Evolutionary conservation across 2,888 invertebrate species (phyloP), one percentile per base, ranked within the genome.

Genomic region (Chloromyia formosa): DNA sequence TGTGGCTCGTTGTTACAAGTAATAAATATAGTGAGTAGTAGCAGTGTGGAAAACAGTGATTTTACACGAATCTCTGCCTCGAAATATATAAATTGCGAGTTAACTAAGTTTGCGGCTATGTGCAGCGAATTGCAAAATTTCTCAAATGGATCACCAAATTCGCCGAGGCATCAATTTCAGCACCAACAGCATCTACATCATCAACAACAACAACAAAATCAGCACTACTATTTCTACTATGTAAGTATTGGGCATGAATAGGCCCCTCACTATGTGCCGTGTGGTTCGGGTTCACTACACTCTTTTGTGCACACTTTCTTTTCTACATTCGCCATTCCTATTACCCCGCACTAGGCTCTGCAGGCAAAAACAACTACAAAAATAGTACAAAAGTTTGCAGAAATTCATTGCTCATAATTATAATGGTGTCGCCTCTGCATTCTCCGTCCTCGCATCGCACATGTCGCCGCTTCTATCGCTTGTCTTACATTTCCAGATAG

Each of bases 51-150:
- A 54, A 56, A 2, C 14, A 12, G 10, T 40, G 20, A n/a, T 35
- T 40, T 27, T 27, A 4, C 14, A 16, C 27, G 16, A 20, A 18
- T 18, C 56, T 56, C 9, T 1, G 56, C 16, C 9, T 20, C 56
- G 16, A 20, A 56, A 7, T 56, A 10, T 1, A 12, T 14, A 60
- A 60, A n/a, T 23, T 12, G 60, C 27, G 23, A 7, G 14, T 56
- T 23, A 22, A 60, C n/a, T 23, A 27, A 4, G 60, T 20, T 40
- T 40, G 49, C 22, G 75, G 79, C 75, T 77, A 79, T 79, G 79
- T 79, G 79, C 76, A 79, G 79, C 78, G 79, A 79, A 78, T 77
- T 79, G 75, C 79, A 79, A 77, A 79, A 78, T 60, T 79, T 77
- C 75, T 76, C 77, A 77, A 79, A 79, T 79, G 78, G 78, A 75